phyloP scores from a whole-genome alignment of 2,113 vertebrate species.

The Spilogale gracilis region DNA sequence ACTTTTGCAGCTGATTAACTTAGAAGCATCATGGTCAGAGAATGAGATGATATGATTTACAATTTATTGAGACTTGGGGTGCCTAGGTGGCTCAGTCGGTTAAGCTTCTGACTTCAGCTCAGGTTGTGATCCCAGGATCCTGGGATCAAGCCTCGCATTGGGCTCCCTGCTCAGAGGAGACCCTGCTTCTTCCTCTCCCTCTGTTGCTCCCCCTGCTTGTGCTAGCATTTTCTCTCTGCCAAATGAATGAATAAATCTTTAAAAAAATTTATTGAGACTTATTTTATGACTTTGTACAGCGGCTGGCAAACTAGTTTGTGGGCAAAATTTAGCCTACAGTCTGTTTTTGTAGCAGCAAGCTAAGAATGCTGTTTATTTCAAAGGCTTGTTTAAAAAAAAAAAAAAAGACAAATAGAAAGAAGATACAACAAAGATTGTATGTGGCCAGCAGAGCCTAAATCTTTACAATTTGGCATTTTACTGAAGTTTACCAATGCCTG shows the following conservation, averaged over 20 bases:
- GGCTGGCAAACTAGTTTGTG: not conserved
- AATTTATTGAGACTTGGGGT: not conserved
- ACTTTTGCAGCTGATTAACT: not conserved
- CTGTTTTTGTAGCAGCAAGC: not conserved
- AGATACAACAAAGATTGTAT: not conserved
- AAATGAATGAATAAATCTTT: too few relatives aligned
- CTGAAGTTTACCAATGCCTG: not conserved
- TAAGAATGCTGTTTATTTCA: conserved; percentile 29
- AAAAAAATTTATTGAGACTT: conserved; percentile 9
- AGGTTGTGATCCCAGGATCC: too few relatives aligned
- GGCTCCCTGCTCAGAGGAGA: too few relatives aligned
- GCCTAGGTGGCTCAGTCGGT: too few relatives aligned
- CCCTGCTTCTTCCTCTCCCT: too few relatives aligned
- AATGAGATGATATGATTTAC: not conserved
- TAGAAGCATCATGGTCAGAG: not conserved
- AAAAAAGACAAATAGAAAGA: too few relatives aligned
- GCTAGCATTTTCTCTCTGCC: too few relatives aligned
- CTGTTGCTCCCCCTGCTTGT: too few relatives aligned
- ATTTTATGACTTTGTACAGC: not conserved
- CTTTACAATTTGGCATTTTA: not conserved
- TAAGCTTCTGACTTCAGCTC: too few relatives aligned
- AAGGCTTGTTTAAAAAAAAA: not conserved
- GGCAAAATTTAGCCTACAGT: not conserved
- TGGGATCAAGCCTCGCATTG: too few relatives aligned
- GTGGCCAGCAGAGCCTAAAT: not conserved